These are phyloP conservation scores for Cerceris rybyensis DNA, from an alignment of 2,888 invertebrate genomes.

Conservation along the genomic window DNA sequence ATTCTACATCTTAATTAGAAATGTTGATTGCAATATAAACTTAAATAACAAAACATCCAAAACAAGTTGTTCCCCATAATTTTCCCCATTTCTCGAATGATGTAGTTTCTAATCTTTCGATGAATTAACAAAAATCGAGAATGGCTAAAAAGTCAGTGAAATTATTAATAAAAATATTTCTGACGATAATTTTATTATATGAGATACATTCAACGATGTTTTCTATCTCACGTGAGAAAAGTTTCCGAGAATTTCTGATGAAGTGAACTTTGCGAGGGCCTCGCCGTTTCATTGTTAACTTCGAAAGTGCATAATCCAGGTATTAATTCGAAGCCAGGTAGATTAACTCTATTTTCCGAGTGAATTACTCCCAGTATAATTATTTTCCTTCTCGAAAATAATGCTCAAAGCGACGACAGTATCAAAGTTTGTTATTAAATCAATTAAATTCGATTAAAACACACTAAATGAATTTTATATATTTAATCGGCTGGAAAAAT, in stretches of 20 bases:
- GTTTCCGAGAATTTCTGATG: neutral
- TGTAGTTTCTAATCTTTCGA: too few species aligned
- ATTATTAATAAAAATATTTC: neutral
- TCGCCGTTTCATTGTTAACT: neutral
- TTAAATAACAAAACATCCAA: too few species aligned
- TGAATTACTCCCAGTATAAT: slow-evolving; percentile 12
- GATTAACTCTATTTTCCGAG: slow-evolving; percentile 8
- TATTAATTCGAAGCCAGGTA: slow-evolving; percentile 4
- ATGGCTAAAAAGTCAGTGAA: too few species aligned
- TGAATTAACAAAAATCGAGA: too few species aligned
- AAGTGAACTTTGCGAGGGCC: slow-evolving; percentile 1
- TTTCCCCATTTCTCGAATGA: too few species aligned
- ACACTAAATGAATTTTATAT: neutral
- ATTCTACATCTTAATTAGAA: too few species aligned
- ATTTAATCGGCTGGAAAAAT: too few species aligned
- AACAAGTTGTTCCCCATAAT: too few species aligned
- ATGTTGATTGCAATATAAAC: too few species aligned
- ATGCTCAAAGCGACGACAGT: neutral
- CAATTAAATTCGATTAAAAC: slow-evolving; percentile 4
- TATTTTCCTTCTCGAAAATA: neutral
- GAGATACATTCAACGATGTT: neutral
- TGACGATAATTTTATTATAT: neutral
- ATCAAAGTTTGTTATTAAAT: neutral
- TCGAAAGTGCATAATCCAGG: slow-evolving; percentile 10
- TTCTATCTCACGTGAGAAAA: neutral